Conservation (phyloP, 1,140 invertebrate species). For the Drosophila equinoxialis region DNA sequence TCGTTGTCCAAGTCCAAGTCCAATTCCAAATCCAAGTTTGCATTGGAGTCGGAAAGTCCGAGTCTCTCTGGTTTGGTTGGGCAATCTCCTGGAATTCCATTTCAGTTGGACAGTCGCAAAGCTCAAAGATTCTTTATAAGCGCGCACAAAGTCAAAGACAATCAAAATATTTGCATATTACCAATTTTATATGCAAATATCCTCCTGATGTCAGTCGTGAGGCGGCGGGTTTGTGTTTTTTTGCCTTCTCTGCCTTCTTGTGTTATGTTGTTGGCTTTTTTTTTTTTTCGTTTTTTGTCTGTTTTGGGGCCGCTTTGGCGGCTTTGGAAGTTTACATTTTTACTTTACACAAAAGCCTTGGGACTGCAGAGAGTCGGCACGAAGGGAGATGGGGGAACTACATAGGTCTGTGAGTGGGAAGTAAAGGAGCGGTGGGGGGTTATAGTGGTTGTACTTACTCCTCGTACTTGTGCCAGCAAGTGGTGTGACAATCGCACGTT, state of each 20-base stretch:
- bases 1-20: conserved; percentile 22
- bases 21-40: conserved; percentile 26
- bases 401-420: not conserved
- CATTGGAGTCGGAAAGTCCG: conserved; percentile 5
- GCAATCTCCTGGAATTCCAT: conserved; percentile 30
- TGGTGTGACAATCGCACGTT: conserved; percentile 80
- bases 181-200: conserved; percentile 81
- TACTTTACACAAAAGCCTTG: conserved; percentile 69
- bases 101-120: conserved; percentile 34
- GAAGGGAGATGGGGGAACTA: not conserved
- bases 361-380: conserved; percentile 15
- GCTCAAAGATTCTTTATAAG: conserved; percentile 81
- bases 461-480: conserved; percentile 49
- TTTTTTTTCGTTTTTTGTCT: conserved; percentile 31
- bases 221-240: conserved; percentile 40
- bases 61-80: conserved; percentile 9
- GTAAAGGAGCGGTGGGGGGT: not conserved
- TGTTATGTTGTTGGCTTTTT: conserved; percentile 7
- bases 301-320: conserved; percentile 75
- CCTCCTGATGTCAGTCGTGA: conserved; percentile 75
- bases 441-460: conserved; percentile 32
- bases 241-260: conserved; percentile 3
- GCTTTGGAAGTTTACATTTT: conserved; percentile 73
- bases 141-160: conserved; percentile 81
- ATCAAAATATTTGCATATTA: conserved; percentile 82